Evolutionary conservation across 2,797 vertebrate genomes (phyloP).

Genomic region (Channa striata): DNA sequence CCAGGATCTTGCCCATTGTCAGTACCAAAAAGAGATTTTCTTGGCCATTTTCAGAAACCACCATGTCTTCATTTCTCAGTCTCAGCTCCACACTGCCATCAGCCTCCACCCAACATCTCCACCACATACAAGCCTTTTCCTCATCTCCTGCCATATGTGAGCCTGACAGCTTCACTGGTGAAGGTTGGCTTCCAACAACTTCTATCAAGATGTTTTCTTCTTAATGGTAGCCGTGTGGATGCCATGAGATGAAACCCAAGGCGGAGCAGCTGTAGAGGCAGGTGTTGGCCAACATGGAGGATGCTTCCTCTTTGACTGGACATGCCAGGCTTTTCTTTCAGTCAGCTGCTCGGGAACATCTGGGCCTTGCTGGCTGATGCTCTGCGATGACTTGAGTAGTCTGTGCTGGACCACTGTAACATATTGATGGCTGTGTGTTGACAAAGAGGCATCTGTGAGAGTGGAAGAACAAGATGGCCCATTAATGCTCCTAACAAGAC

Average conservation of each 20-base stretch:
- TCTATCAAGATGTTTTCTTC: slow-evolving; percentile 54
- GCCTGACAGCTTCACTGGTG: slow-evolving; percentile 58
- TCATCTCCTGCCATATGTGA: slow-evolving; percentile 68
- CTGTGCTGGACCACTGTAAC: slow-evolving; percentile 40
- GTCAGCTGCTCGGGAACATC: slow-evolving; percentile 78
- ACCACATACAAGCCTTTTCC: slow-evolving; percentile 7
- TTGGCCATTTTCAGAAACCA: slow-evolving; percentile 28
- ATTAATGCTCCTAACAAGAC: slow-evolving; percentile 31
- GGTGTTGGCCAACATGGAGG: slow-evolving; percentile 73
- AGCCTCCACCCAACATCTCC: slow-evolving; percentile 27
- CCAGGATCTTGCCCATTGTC: not conserved
- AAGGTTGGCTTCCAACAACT: slow-evolving; percentile 51
- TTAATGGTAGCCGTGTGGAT: slow-evolving; percentile 25
- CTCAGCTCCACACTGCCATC: slow-evolving; percentile 20
- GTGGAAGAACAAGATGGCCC: slow-evolving; percentile 39
- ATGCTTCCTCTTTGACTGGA: slow-evolving; percentile 73
- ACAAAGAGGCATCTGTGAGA: slow-evolving; percentile 74
- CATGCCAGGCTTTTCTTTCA: slow-evolving; percentile 55
- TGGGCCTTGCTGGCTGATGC: slow-evolving; percentile 60
- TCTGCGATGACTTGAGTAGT: slow-evolving; percentile 59
- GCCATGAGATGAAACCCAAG: slow-evolving; percentile 69
- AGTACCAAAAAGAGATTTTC: slow-evolving; percentile 8
- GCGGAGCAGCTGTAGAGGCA: slow-evolving; percentile 75
- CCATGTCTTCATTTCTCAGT: slow-evolving; percentile 22
- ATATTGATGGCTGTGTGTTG: slow-evolving; percentile 57